Evolutionary conservation across 2,888 invertebrate genomes (phyloP), one percentile per base, ranked within the genome.

Genomic region (Holacanthella duospinosa): DNA sequence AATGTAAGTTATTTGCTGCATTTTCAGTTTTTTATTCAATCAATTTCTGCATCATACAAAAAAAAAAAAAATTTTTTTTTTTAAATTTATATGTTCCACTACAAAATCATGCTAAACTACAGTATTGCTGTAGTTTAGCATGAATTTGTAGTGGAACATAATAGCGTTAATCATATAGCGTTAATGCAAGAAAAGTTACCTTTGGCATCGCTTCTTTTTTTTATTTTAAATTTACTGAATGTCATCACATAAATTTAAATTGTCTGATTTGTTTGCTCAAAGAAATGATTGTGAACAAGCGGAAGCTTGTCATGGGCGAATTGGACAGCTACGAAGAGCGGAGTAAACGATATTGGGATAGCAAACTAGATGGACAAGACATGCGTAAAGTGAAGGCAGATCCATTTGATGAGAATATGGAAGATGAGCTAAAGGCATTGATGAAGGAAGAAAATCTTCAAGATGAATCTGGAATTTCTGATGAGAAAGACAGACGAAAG

Each of bases 241-340:
- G 12, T 43, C 12, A 12, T 43, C 43, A 53, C 54, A 6, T 24
- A 36, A 36, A 9, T 16, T 36, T 16, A 36, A 36, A n/a, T n/a
- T n/a, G 43, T 43, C 43, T 43, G 12, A 12, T 12, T n/a, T 26
- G 21, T 2, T n/a, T n/a, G n/a, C n/a, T n/a, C n/a, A n/a, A n/a
- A 85, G 86, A 83, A 76, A 82, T 82, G 74, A 83, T 87, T 75
- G 80, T 81, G 58, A 82, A 82, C 72, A 85, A 84, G 73, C 81
- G 84, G 2, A 71, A 73, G 53, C 55, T 68, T 16, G 69, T 73
- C 3, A 60, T 70, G 43, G 73, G 72, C 58, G 72, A 71, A 29
- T 58, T 70, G 43, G 71, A 68, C 24, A 69, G 66, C 53, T 70
- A 66, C 43, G 72, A 74, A 55, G 66, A 66, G 44, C 58, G 70